These are phyloP conservation scores for Nannobrachium achirus DNA, from an alignment of 2,113 vertebrate genomes.

Conservation along the genomic window DNA sequence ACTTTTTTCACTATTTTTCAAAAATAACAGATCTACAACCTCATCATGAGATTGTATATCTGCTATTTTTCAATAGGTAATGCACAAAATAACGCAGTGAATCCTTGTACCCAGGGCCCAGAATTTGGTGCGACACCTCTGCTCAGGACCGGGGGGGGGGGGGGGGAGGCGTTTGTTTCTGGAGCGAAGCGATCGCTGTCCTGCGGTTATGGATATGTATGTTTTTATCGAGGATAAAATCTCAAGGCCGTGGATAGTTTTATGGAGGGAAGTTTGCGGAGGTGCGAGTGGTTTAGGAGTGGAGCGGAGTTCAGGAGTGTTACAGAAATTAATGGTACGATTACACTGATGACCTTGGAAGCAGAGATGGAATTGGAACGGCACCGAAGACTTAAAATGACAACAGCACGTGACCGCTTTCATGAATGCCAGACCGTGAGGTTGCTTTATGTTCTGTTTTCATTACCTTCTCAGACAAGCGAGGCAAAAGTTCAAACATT, in stretches of 20 bases:
- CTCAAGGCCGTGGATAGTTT: background rate
- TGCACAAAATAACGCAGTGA: too few relatives aligned
- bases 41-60: too few relatives aligned
- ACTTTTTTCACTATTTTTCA: too few relatives aligned
- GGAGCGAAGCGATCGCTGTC: background rate
- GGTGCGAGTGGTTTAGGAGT: too few relatives aligned
- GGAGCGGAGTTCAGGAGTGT: background rate
- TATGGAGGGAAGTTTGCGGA: background rate
- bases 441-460: background rate
- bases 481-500: slow-evolving; percentile 19
- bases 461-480: slow-evolving; percentile 1
- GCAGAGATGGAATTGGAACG: background rate
- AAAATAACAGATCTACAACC: too few relatives aligned
- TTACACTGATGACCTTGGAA: background rate
- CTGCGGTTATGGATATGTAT: background rate
- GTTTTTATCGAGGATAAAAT: slow-evolving; percentile 41
- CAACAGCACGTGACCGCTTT: background rate
- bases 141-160: too few relatives aligned
- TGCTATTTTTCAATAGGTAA: too few relatives aligned
- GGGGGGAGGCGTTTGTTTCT: too few relatives aligned
- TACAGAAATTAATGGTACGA: background rate
- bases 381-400: background rate
- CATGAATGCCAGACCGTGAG: background rate
- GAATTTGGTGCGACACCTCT: too few relatives aligned
- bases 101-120: too few relatives aligned